These are phyloP conservation scores for Vandiemenella viatica DNA, from an alignment of 2,888 invertebrate genomes.

Conservation along the genomic window DNA sequence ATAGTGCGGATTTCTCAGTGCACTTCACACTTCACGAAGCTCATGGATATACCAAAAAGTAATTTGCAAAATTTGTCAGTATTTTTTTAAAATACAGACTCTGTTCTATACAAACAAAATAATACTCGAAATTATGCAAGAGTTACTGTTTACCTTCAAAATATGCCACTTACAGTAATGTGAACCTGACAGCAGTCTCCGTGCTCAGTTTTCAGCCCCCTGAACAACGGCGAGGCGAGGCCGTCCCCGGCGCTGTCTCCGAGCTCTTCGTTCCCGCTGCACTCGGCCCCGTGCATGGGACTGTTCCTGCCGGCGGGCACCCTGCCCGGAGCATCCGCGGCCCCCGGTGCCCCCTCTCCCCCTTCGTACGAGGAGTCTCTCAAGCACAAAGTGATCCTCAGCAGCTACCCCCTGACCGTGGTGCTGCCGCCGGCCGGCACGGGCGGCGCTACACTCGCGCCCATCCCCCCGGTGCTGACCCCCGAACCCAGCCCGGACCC, in stretches of 20 bases:
- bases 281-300: conserved; percentile 17
- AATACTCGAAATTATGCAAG: no score
- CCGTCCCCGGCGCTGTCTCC: conserved; percentile 13
- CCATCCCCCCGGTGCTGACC: not conserved
- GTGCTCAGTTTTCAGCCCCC: conserved; percentile 16
- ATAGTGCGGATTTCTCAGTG: no score
- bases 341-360: conserved; percentile 18
- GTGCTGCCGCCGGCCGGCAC: conserved; percentile 9
- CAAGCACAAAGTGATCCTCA: conserved; percentile 23
- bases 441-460: not conserved
- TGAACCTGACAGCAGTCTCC: not conserved
- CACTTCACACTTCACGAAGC: no score
- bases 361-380: conserved; percentile 23
- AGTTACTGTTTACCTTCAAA: not conserved
- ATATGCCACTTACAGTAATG: not conserved
- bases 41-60: no score
- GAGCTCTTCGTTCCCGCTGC: conserved; percentile 12
- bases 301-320: conserved; percentile 14
- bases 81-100: no score
- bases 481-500: not conserved
- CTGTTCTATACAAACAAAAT: no score
- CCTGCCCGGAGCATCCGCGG: conserved; percentile 2
- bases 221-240: conserved; percentile 14
- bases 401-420: conserved; percentile 19
- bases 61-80: no score